Conservation (phyloP, 2,888 invertebrate genomes). For the Dryococelus australis region DNA sequence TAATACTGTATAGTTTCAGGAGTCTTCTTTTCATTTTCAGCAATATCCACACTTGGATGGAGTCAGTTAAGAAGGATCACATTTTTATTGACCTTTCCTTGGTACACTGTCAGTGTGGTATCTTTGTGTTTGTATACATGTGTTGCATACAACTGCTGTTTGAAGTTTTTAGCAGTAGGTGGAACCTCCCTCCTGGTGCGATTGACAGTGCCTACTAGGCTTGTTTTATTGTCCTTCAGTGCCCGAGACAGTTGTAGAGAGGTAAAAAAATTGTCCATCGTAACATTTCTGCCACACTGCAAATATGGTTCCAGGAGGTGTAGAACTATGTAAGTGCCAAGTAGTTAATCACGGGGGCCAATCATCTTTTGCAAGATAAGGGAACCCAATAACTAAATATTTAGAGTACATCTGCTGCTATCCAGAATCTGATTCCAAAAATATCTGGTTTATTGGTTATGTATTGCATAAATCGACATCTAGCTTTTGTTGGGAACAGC, state of each 20-base stretch:
- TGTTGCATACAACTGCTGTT: background rate
- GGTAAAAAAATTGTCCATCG: background rate
- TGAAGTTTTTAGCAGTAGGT: conserved; percentile 27
- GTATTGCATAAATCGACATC: background rate
- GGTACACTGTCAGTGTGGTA: background rate
- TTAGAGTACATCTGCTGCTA: conserved; percentile 29
- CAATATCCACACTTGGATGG: background rate
- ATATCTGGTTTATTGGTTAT: background rate
- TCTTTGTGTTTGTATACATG: background rate
- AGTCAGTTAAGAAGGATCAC: background rate
- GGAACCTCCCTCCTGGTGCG: background rate
- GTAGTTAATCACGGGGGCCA: background rate
- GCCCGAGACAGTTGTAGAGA: background rate
- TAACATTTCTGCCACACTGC: background rate
- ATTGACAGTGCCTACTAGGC: background rate
- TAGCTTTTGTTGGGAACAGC: too few species aligned
- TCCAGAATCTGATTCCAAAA: conserved; percentile 23
- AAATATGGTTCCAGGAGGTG: conserved; percentile 25
- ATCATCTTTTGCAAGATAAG: conserved; percentile 28
- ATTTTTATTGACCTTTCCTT: background rate
- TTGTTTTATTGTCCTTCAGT: conserved; percentile 10
- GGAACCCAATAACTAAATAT: conserved; percentile 32
- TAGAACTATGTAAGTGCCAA: conserved; percentile 28
- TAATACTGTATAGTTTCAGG: too few species aligned
- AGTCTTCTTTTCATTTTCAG: background rate